phyloP scores from a whole-genome alignment of 2,888 invertebrate genomes.

The Tyria jacobaeae region DNA sequence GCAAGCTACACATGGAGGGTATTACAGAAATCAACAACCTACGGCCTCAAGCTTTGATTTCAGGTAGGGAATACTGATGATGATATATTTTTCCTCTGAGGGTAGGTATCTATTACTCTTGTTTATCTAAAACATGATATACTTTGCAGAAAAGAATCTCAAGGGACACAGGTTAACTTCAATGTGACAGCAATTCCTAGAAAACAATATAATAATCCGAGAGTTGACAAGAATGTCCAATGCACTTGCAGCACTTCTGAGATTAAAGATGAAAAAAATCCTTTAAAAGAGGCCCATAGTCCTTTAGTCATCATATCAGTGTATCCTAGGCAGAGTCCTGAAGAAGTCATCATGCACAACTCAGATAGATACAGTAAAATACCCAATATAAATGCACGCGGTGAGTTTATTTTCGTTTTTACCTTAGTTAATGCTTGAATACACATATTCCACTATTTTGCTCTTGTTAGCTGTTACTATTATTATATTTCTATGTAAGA shows the following conservation, averaged over 20 bases:
- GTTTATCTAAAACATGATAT: not conserved
- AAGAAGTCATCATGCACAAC: conserved; percentile 27
- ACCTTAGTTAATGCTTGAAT: not conserved
- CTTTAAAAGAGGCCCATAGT: conserved; percentile 46
- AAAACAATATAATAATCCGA: conserved; percentile 18
- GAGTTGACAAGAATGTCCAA: conserved; percentile 57
- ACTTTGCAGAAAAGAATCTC: conserved; percentile 52
- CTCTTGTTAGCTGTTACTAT: no score
- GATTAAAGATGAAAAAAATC: conserved; percentile 23
- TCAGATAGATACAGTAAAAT: not conserved
- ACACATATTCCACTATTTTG: not conserved
- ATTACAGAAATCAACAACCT: not conserved
- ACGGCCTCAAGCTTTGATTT: not conserved
- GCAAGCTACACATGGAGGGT: conserved; percentile 34
- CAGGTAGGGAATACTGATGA: not conserved
- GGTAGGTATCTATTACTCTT: no score
- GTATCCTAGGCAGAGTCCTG: conserved; percentile 65
- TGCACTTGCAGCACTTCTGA: conserved; percentile 53
- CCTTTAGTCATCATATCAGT: conserved; percentile 80
- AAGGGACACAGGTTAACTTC: conserved; percentile 71
- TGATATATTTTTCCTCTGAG: not conserved
- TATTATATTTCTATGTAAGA: no score
- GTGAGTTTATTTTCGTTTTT: not conserved
- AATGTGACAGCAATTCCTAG: conserved; percentile 38
- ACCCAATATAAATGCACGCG: not conserved